A percentile compares a stretch with the other conserved stretches of the same genome.
phyloP scores from a whole-genome alignment of 2,888 invertebrate genomes.

The Calameuta filiformis region DNA sequence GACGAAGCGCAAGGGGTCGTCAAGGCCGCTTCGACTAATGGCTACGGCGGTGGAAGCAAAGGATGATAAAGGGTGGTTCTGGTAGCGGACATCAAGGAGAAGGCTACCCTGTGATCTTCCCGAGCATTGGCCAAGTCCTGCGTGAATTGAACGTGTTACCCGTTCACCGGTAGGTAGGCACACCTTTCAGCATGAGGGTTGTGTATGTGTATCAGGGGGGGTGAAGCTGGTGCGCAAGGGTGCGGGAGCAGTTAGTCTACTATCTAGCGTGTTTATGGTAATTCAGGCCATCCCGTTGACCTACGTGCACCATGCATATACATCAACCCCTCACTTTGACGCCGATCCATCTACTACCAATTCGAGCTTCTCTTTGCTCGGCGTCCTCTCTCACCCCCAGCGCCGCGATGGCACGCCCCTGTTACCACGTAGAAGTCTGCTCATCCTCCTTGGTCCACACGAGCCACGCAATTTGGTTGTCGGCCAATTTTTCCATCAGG shows the following conservation, averaged over 20 bases:
- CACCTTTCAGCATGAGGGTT: neutral
- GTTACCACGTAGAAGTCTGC: neutral
- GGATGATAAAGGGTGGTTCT: neutral
- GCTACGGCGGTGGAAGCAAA: no score
- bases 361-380: conserved; percentile 24
- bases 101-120: conserved; percentile 35
- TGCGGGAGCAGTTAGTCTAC: conserved; percentile 46
- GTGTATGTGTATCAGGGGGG: neutral
- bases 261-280: conserved; percentile 57
- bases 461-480: conserved; percentile 43
- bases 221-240: neutral
- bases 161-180: conserved; percentile 9
- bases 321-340: conserved; percentile 55
- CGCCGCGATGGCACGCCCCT: conserved; percentile 9
- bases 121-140: conserved; percentile 14
- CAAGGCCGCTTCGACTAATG: no score
- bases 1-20: no score
- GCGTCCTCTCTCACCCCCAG: conserved; percentile 16
- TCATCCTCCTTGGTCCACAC: neutral
- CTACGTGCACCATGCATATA: conserved; percentile 54
- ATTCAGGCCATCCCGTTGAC: conserved; percentile 50
- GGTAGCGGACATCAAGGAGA: conserved; percentile 35
- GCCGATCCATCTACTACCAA: conserved; percentile 35
- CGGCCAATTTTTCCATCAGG: conserved; percentile 28
- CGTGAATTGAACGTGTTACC: neutral